Evolutionary conservation across 2,888 invertebrate species (phyloP), one percentile per base, ranked within the genome.

Genomic region (Folsomia manolachei): DNA sequence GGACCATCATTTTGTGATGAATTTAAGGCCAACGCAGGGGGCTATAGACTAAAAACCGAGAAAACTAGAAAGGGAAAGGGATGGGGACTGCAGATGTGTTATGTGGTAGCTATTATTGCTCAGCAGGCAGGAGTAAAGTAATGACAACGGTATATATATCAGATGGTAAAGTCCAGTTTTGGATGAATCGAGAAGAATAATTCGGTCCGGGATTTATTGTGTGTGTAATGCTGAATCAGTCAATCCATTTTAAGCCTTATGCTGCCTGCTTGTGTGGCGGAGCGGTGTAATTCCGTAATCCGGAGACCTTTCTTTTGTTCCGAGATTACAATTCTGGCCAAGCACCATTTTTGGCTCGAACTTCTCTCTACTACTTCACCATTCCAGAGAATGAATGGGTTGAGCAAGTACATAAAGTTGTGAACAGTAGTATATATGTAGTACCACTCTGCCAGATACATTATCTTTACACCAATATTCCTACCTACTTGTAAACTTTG

Each of bases 161-260:
- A 39, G 39, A 14, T 14, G 14, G 39, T 14, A 39, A 14, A 14
- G 14, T 4, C 39, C 39, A 39, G 39, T 39, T 56, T 19, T 18
- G 56, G 19, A 25, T 62, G 62, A 25, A 62, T 62, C 67, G 73
- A 73, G 69, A 74, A 76, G 76, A 77, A 78, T 78, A 75, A 79
- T 78, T 73, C 70, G 74, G 75, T 74, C 75, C 78, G 75, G 76
- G 80, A 78, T 80, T 80, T 80, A 78, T 78, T 78, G 78, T 80
- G 76, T 80, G 78, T 75, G 79, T 78, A 77, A 76, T 75, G 78
- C 78, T 77, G 78, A 78, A 77, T 77, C 77, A 78, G 79, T 76
- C 76, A 74, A 72, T 56, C 21, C 56, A 7, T 56, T 7, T 56
- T 19, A 56, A 19, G 56, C 18, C 19, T 14, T 27, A 70, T 53